Percentiles rank a stretch among this genome's conserved stretches.
phyloP scores from a whole-genome alignment of 64 coral and sea anemone species.

The Exaiptasia diaphana region DNA sequence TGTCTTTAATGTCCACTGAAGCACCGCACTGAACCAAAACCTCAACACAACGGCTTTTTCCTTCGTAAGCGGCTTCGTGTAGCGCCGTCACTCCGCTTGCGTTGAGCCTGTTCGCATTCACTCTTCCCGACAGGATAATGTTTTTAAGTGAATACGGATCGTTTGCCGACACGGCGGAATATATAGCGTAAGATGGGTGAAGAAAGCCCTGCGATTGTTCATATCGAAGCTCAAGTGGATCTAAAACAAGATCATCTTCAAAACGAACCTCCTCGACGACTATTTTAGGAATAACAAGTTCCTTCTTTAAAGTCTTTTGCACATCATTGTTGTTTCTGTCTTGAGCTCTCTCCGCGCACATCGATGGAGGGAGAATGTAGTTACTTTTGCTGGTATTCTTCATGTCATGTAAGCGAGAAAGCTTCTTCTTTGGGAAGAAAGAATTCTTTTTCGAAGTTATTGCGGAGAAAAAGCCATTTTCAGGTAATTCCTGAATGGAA shows the following conservation, averaged over 20 bases:
- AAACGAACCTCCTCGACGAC: constrained; percentile 6
- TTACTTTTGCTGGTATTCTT: background rate
- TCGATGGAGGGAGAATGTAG: background rate
- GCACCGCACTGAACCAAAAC: constrained; percentile 69
- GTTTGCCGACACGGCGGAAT: constrained; percentile 70
- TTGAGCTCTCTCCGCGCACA: background rate
- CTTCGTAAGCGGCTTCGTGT: constrained; percentile 83
- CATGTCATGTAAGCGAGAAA: constrained; percentile 8
- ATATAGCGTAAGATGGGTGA: constrained; percentile 70
- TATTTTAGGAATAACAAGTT: constrained; percentile 21
- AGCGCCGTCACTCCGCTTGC: constrained; percentile 78
- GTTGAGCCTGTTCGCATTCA: constrained; percentile 78
- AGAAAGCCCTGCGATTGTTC: constrained; percentile 32
- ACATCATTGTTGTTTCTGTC: background rate
- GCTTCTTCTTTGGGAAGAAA: constrained; percentile 8
- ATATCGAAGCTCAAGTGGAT: background rate
- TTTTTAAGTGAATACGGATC: constrained; percentile 67
- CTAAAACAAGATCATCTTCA: background rate
- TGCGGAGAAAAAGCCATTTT: background rate
- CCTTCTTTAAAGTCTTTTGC: background rate
- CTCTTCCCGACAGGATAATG: constrained; percentile 76
- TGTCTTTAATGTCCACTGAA: constrained; percentile 56
- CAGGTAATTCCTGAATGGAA: background rate
- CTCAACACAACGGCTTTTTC: constrained; percentile 62
- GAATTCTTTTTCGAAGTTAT: background rate